Base-by-base conservation (phyloP, 1,140 invertebrate species). In the Drosophila setifemur region DNA sequence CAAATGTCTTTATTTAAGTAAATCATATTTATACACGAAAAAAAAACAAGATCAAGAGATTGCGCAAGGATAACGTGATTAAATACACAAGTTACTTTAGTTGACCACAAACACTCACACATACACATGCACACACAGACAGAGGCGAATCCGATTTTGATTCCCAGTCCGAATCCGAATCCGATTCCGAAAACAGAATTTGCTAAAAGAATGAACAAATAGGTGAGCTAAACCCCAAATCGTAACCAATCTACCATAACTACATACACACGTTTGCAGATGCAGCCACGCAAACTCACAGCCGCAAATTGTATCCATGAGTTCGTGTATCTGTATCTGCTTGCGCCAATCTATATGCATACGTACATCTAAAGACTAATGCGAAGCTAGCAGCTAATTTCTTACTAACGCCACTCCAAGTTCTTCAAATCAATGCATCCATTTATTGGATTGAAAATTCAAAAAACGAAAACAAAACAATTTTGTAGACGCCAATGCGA, bases 201-300 rank as follows among this genome's bases (percentile, higher is more conserved):
- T 77, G 71, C 69, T 53, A 73, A 67, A 81, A 69, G 48, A 67
- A 72, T 25, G 28, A 78, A 61, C 66, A 61, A 77, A 69, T 90
- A 90, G 89, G 89, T 90, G 89, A 90, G 89, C 89, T 90, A 90
- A 90, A 89, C 89, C 89, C 88, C 88, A 88, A 90, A 88, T 88
- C 88, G 81, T 89, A 73, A 81, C 66, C 57, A 86, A 70, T 68
- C 54, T 85, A 83, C 78, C 53, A 83, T 74, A 71, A 67, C 52
- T 73, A 70, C 52, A 73, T 58, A 72, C 55, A 73, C 69, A 53
- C 39, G 45, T 23, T 53, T 21, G 16, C 50, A 53, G 40, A 72
- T 47, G 74, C 54, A 67, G n/a, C n/a, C 43, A 57, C 52, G 64
- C 47, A 58, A 23, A 50, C 28, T 25, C 16, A 45, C n/a, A 8